These are phyloP conservation scores for Trinorchestia longiramus DNA, from an alignment of 1,140 invertebrate species.

Conservation along the genomic window DNA sequence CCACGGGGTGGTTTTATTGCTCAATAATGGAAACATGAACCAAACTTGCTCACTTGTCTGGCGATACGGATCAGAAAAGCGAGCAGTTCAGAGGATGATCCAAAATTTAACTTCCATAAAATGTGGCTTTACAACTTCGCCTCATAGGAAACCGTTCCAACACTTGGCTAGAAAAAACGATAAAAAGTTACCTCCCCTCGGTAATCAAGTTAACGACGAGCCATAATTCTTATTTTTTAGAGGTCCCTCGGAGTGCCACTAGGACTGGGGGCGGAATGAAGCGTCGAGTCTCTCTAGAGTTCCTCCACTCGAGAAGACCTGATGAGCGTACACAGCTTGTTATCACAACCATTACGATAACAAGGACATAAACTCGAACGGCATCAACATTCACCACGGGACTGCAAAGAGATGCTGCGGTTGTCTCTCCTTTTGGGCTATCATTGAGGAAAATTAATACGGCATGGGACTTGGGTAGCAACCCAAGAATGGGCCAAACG, in stretches of 20 bases:
- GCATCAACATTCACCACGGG: neutral
- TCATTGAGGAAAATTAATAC: neutral
- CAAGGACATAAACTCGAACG: neutral
- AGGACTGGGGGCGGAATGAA: neutral
- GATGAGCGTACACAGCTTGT: neutral
- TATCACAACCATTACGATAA: constrained; percentile 9
- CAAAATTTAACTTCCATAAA: constrained; percentile 33
- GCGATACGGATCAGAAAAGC: neutral
- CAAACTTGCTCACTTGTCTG: neutral
- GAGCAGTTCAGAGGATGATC: neutral
- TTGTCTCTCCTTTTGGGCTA: neutral
- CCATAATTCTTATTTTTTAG: constrained; percentile 31
- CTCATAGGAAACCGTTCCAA: neutral
- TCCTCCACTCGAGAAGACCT: neutral
- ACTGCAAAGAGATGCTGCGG: neutral
- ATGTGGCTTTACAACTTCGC: constrained; percentile 26
- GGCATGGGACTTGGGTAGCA: neutral
- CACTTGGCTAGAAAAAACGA: neutral
- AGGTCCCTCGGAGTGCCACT: neutral
- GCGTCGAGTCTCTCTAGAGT: neutral
- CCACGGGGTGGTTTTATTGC: neutral
- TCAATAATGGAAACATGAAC: constrained; percentile 1
- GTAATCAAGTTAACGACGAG: constrained; percentile 43
- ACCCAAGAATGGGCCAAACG: too few relatives aligned
- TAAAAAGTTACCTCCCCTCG: neutral